Base-by-base conservation (phyloP, 2,888 invertebrate species). In the Netelia virgata region DNA sequence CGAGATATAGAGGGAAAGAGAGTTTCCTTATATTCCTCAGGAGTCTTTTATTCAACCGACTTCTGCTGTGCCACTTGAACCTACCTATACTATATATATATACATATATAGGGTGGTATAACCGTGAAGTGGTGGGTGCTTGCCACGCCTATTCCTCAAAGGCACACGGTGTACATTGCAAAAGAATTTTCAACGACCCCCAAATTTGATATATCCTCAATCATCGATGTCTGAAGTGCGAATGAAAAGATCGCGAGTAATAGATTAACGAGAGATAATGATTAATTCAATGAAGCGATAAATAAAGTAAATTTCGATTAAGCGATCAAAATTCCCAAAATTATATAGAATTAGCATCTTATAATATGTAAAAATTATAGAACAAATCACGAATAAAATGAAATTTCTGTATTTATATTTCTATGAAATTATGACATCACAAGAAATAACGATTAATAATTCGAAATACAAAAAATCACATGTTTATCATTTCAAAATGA, bases 121-220 rank as follows among this genome's bases (percentile, higher is more conserved):
- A 82, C 59, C 82, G 66, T 75, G 75, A 75, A 80, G 70, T 80
- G 59, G 78, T 72, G 78, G 84, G 55, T 70, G 36, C 74, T 16
- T 72, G 82, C 82, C 84, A 85, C 84, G 84, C 84, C 84, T 79
- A 78, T 70, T 47, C 66, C 73, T 79, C 70, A 72, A 85, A 79
- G 69, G 78, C 82, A 74, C 82, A 63, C 63, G 70, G 57, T 47
- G 14, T 47, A 69, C 64, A 69, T 57, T 74, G 36, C 70, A 50
- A 72, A 82, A 66, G 70, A 82, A 72, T 82, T 43, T 79, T 79
- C 81, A 72, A 57, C 70, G 59, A 79, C 70, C 57, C 82, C 70
- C 78, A n/a, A 72, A 75, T 74, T 79, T 23, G 36, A 36, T 36
- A 8, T 36, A 43, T 18, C 36, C 66, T 72, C 70, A 23, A 68